Conservation (phyloP, 2,113 vertebrate species). For the Zapornia atra region DNA sequence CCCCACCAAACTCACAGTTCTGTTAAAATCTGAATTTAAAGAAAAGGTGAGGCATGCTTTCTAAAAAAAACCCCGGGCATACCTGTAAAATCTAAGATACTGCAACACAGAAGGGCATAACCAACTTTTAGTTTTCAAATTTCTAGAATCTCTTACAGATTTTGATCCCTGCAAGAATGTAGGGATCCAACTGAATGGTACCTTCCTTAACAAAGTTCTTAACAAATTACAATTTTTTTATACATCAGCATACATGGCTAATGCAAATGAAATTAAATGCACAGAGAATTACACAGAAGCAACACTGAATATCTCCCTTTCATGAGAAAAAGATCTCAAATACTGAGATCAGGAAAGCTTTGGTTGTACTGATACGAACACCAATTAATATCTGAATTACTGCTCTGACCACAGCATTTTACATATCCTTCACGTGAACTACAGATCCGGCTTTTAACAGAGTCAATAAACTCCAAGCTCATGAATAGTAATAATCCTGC, state of each 20-base stretch:
- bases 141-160: background rate
- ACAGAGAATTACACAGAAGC: background rate
- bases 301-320: background rate
- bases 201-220: background rate
- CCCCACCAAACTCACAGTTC: background rate
- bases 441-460: background rate
- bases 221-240: background rate
- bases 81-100: background rate
- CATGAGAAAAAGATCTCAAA: background rate
- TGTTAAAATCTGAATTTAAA: background rate
- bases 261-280: background rate
- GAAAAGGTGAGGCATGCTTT: background rate
- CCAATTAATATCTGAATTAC: constrained; percentile 6
- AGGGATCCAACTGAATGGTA: background rate
- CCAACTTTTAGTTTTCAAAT: background rate
- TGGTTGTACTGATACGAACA: background rate
- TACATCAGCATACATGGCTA: background rate
- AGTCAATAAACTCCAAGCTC: constrained; percentile 25
- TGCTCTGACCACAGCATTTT: background rate
- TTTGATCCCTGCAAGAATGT: background rate
- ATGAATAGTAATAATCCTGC: constrained; percentile 18
- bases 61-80: background rate
- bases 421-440: background rate
- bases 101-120: background rate
- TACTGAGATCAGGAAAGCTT: background rate